phyloP scores from a whole-genome alignment of 2,888 invertebrate species.

The Erebia palarica region DNA sequence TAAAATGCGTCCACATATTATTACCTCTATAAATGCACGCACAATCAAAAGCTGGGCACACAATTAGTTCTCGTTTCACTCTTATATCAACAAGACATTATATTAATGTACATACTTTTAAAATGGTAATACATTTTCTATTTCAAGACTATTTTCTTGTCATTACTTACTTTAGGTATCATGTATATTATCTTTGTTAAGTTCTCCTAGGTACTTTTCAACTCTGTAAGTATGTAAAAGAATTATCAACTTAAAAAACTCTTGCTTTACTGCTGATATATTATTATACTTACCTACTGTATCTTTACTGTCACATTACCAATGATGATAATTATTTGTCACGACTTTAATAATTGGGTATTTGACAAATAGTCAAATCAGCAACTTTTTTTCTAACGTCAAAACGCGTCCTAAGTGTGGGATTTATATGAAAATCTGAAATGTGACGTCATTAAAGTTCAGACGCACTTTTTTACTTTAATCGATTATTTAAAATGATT shows the following conservation, averaged over 20 bases:
- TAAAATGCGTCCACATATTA: conserved; percentile 20
- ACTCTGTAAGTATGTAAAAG: neutral
- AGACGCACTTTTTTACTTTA: too few relatives aligned
- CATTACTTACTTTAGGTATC: neutral
- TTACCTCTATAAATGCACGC: conserved; percentile 26
- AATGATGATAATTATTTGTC: too few relatives aligned
- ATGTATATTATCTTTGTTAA: neutral
- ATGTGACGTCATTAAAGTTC: too few relatives aligned
- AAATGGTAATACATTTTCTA: neutral
- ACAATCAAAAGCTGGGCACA: conserved; percentile 20
- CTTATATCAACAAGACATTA: neutral
- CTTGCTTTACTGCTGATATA: neutral
- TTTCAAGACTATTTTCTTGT: neutral
- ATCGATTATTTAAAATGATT: too few relatives aligned
- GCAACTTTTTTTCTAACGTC: too few relatives aligned
- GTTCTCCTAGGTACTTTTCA: neutral
- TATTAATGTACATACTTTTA: neutral
- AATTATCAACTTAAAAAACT: neutral
- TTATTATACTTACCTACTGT: too few relatives aligned
- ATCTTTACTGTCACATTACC: too few relatives aligned
- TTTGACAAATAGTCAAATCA: too few relatives aligned
- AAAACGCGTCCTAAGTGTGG: too few relatives aligned
- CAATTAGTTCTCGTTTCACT: neutral
- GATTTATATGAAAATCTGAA: too few relatives aligned
- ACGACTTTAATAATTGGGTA: too few relatives aligned